These are phyloP conservation scores for Lepidochrysops patricia DNA, from an alignment of 2,888 invertebrate species.

Conservation along the genomic window DNA sequence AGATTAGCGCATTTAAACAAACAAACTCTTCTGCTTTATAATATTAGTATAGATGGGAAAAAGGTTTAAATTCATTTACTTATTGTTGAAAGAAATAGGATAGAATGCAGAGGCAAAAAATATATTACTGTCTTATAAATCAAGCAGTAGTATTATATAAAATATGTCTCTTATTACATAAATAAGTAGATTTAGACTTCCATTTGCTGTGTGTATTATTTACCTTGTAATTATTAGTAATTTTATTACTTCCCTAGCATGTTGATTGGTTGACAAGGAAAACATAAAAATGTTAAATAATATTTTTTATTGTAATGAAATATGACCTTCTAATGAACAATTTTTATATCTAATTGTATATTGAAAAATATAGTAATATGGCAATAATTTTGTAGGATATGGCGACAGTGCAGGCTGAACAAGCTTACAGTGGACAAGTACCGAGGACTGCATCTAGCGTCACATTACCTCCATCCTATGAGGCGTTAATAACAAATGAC, in stretches of 20 bases:
- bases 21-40: no score
- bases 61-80: no score
- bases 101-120: no score
- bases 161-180: no score
- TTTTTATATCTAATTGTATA: background rate
- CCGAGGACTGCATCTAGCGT: constrained; percentile 74
- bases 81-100: no score
- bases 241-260: background rate
- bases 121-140: no score
- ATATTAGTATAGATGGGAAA: no score
- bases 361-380: constrained; percentile 7
- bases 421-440: constrained; percentile 67
- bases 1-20: no score
- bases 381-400: constrained; percentile 62
- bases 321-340: background rate
- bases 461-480: constrained; percentile 77
- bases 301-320: background rate
- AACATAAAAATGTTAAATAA: background rate
- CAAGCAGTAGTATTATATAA: background rate
- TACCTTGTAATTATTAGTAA: background rate
- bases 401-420: constrained; percentile 72
- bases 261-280: background rate
- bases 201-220: background rate
- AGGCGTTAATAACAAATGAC: constrained; percentile 67
- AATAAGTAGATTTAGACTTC: background rate